These are phyloP conservation scores for Ispidina lecontei DNA, from an alignment of 2,797 vertebrate species.

Conservation along the genomic window DNA sequence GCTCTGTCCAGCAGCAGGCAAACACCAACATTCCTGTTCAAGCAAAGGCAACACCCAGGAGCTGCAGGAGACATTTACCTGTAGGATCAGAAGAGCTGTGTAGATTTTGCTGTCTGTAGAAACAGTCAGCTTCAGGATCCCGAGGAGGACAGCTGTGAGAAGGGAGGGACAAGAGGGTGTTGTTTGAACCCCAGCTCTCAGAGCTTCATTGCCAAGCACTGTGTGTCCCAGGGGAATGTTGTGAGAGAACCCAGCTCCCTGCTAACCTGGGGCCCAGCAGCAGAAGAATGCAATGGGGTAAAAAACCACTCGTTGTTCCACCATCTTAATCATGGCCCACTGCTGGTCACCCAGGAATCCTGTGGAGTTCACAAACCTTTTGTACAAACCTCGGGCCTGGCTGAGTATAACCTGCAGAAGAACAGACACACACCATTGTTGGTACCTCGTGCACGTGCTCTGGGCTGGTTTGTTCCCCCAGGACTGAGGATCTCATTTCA, in stretches of 20 bases:
- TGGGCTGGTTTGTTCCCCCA: not conserved
- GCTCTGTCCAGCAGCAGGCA: not conserved
- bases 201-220: not conserved
- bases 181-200: not conserved
- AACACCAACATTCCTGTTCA: not conserved
- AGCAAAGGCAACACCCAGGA: not conserved
- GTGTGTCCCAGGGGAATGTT: too few relatives aligned
- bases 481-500: not conserved
- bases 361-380: constrained; percentile 82
- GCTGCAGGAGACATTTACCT: constrained; percentile 71
- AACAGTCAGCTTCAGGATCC: constrained; percentile 72
- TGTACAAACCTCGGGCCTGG: constrained; percentile 80
- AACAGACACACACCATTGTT: not conserved
- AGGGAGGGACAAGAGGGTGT: not conserved
- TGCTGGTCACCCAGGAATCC: constrained; percentile 87
- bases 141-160: constrained; percentile 82
- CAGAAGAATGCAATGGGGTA: constrained; percentile 85
- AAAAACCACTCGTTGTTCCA: constrained; percentile 84
- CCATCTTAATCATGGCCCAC: constrained; percentile 80
- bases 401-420: constrained; percentile 81
- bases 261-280: constrained; percentile 91
- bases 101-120: constrained; percentile 68
- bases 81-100: constrained; percentile 81
- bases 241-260: not conserved
- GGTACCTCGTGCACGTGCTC: not conserved